Base-by-base conservation (phyloP, 2,888 invertebrate species). In the Caenorhabditis angaria region DNA sequence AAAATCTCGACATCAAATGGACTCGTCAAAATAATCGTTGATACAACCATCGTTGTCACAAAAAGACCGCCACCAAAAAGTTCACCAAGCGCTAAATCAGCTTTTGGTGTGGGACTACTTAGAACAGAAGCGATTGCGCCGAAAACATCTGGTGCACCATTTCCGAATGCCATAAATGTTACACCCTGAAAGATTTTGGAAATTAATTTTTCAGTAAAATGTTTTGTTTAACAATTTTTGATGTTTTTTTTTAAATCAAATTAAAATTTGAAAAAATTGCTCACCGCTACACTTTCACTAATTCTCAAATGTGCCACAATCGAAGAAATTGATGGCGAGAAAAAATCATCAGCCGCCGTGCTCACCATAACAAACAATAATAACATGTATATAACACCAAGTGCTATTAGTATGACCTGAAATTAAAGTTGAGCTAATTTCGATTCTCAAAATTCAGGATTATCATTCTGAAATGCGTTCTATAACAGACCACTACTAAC, bases 61-160 rank as follows among this genome's bases (percentile, higher is more conserved):
- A 92, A 92, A 28, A 91, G 88, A 6, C 91, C 91, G 24, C 91
- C 91, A 80, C 89, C 89, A 54, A 89, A 85, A 4, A 89, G 79
- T 64, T 88, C 87, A 12, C 89, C 88, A 57, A 89, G 83, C 18
- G 89, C 88, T 10, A 89, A 81, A 55, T 87, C 88, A 12, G 88
- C 87, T 79, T 90, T 89, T 3, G 86, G 86, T 18, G 66, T 70
- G 20, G 77, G 65, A 10, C 78, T 71, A 48, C 76, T 78, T 4
- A 88, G 88, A 28, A 90, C 89, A 8, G 90, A 89, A 53, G 91
- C 91, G 24, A 92, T 86, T 18, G 91, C 90, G 14, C 91, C 91
- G 82, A 92, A 92, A 61, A 92, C 90, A 87, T 92, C 92, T 4
- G 92, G 91, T 0, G 92, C 91, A 51, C 92, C 92, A 85, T 92